phyloP scores from a whole-genome alignment of 2,888 invertebrate species.

The Cataglyphis rosenhaueri region DNA sequence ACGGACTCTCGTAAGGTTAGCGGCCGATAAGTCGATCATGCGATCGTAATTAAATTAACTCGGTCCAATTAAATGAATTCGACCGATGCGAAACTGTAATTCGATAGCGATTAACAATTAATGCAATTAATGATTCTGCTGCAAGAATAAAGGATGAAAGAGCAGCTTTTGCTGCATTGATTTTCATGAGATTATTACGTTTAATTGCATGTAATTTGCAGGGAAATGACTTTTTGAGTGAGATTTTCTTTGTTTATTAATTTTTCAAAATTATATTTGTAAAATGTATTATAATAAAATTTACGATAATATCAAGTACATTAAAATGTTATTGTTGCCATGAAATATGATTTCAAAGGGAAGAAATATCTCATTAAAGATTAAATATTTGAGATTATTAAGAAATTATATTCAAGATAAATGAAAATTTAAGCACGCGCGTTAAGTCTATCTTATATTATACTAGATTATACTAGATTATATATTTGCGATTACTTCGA shows the following conservation, averaged over 20 bases:
- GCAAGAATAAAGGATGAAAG: conserved; percentile 15
- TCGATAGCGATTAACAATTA: conserved; percentile 26
- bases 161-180: conserved; percentile 15
- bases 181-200: conserved; percentile 26
- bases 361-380: not conserved
- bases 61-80: not conserved
- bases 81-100: conserved; percentile 25
- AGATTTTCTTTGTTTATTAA: conserved; percentile 18
- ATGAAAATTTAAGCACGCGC: not conserved
- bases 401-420: not conserved
- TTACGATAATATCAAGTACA: not conserved
- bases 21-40: conserved; percentile 22
- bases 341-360: not conserved
- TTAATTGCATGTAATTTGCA: conserved; percentile 27
- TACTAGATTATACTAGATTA: not conserved
- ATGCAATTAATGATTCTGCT: not conserved
- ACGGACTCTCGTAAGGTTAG: not conserved
- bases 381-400: not conserved
- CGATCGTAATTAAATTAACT: conserved; percentile 27
- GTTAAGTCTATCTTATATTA: not conserved
- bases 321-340: not conserved
- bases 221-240: conserved; percentile 20
- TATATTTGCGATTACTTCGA: not conserved
- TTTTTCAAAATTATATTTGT: conserved; percentile 22
- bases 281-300: not conserved